Evolutionary conservation across 2,797 vertebrate genomes (phyloP).

Genomic region (Enteromius unitaeniatus): DNA sequence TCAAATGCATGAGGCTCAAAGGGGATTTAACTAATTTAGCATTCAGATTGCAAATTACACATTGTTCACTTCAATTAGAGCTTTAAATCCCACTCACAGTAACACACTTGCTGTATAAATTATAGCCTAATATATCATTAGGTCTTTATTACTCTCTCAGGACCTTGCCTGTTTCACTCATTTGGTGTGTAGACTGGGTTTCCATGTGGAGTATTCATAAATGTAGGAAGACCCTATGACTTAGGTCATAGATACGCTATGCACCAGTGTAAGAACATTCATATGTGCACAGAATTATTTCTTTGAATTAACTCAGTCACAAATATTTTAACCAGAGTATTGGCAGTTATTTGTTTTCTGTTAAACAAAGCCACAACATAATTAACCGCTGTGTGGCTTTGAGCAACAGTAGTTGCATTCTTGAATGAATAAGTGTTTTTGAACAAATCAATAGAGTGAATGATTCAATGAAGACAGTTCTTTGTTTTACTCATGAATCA

Average conservation of each 20-base stretch:
- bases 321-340: neutral
- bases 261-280: neutral
- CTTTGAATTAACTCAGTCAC: neutral
- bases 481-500: neutral
- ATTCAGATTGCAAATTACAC: constrained; percentile 53
- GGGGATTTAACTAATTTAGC: constrained; percentile 52
- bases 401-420: neutral
- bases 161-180: constrained; percentile 38
- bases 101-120: constrained; percentile 52
- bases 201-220: constrained; percentile 9
- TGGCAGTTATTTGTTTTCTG: neutral
- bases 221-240: neutral
- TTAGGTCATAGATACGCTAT: neutral
- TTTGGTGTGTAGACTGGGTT: neutral
- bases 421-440: neutral
- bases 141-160: constrained; percentile 47
- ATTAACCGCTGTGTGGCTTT: neutral
- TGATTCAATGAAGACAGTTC: neutral
- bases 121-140: constrained; percentile 54
- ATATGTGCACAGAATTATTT: neutral
- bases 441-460: neutral
- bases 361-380: neutral
- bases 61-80: constrained; percentile 49
- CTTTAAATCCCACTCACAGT: constrained; percentile 50
- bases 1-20: constrained; percentile 39